Evolutionary conservation across 92 coral and sea anemone genomes (phyloP).

Genomic region (Galaxea fascicularis): DNA sequence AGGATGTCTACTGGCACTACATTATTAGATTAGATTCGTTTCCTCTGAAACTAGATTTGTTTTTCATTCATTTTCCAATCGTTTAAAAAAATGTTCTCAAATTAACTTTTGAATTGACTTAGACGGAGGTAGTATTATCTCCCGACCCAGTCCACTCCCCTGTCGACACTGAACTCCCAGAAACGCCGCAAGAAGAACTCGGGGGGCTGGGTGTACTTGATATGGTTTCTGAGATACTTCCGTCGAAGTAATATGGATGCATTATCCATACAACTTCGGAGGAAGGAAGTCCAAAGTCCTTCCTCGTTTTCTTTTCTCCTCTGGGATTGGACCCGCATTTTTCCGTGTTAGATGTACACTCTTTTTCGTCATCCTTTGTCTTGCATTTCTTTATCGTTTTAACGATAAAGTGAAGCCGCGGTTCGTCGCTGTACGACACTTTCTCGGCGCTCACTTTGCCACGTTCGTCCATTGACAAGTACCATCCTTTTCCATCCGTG

Average conservation of each 20-base stretch:
- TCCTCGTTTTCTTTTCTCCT: constrained; percentile 29
- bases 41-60: no score
- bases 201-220: constrained; percentile 77
- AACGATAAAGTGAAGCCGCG: constrained; percentile 87
- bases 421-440: constrained; percentile 81
- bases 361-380: background rate
- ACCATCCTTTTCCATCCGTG: constrained; percentile 89
- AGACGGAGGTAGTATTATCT: constrained; percentile 42
- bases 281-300: constrained; percentile 44
- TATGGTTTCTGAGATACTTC: constrained; percentile 11
- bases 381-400: constrained; percentile 68
- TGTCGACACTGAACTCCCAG: constrained; percentile 64
- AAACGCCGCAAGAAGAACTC: constrained; percentile 64
- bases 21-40: no score
- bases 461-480: constrained; percentile 75
- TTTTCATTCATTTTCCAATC: no score
- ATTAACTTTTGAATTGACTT: background rate
- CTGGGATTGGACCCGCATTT: background rate
- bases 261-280: constrained; percentile 52
- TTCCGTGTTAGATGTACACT: background rate
- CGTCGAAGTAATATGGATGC: constrained; percentile 15
- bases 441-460: constrained; percentile 85
- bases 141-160: constrained; percentile 60
- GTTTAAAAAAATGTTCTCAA: no score
- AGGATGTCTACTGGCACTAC: no score